A percentile compares a stretch with the other conserved stretches of the same genome.
Conservation (phyloP, 1,140 invertebrate genomes). For the Laodelphax striatellus region DNA sequence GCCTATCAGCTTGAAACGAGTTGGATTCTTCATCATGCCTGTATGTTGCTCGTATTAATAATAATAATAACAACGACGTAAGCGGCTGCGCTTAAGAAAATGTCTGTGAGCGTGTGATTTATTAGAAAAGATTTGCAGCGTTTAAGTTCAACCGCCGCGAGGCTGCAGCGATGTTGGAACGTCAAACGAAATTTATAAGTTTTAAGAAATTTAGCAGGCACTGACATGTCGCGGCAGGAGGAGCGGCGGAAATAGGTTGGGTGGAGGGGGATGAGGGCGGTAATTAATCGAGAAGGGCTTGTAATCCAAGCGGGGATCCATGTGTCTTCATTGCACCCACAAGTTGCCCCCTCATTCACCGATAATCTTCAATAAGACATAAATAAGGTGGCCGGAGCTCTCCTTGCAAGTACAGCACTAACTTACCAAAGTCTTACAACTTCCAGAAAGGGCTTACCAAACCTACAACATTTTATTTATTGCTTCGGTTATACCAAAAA, state of each 20-base stretch:
- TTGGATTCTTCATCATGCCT: no score
- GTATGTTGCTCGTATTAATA: no score
- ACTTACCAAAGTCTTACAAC: conserved; percentile 10
- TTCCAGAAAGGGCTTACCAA: conserved; percentile 6
- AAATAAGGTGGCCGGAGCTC: conserved; percentile 8
- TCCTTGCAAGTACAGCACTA: conserved; percentile 7
- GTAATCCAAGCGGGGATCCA: conserved; percentile 1
- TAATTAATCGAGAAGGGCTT: conserved; percentile 2
- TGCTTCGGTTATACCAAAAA: conserved; percentile 6
- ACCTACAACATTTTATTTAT: conserved; percentile 9
- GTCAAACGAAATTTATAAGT: conserved; percentile 3
- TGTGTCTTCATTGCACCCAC: conserved; percentile 7
- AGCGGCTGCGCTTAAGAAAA: no score
- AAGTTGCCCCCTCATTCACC: background rate
- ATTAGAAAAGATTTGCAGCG: background rate
- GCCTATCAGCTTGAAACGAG: no score
- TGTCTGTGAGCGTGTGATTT: background rate
- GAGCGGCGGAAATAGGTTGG: background rate
- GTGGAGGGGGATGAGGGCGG: background rate
- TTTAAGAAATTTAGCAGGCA: background rate
- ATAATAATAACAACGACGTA: no score
- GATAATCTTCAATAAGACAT: conserved; percentile 10
- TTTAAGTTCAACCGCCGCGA: background rate
- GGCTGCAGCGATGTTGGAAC: background rate
- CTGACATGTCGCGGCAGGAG: background rate